These are phyloP conservation scores for Lepeophtheirus salmonis DNA, from an alignment of 1,140 invertebrate genomes.

Conservation along the genomic window DNA sequence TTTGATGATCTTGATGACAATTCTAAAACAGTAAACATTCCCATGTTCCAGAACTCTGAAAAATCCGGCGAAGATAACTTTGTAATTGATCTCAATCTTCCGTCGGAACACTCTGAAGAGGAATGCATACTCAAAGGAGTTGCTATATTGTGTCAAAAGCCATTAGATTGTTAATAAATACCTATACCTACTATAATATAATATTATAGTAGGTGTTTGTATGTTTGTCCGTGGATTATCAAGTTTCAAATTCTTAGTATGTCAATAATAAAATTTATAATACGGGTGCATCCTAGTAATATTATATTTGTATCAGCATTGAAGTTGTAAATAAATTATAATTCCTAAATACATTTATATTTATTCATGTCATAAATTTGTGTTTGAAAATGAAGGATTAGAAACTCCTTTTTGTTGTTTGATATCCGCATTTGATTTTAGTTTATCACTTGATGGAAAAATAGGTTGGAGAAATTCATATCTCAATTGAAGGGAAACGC, in stretches of 20 bases:
- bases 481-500: background rate
- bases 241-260: too few relatives aligned
- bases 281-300: too few relatives aligned
- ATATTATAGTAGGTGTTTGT: too few relatives aligned
- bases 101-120: background rate
- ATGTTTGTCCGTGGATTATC: too few relatives aligned
- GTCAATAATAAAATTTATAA: too few relatives aligned
- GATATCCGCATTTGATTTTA: background rate
- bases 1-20: background rate
- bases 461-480: background rate
- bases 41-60: slow-evolving; percentile 17
- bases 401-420: background rate
- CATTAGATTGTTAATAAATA: slow-evolving; percentile 1
- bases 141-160: slow-evolving; percentile 9
- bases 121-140: background rate
- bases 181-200: too few relatives aligned
- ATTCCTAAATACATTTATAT: background rate
- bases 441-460: background rate
- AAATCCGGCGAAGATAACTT: slow-evolving; percentile 13
- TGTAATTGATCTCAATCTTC: slow-evolving; percentile 5
- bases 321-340: too few relatives aligned
- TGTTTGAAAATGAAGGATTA: background rate
- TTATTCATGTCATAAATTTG: background rate
- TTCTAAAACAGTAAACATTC: background rate
- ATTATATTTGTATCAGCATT: too few relatives aligned